Evolutionary conservation across 2,797 vertebrate genomes (phyloP).

Genomic region (Hippoglossus hippoglossus): DNA sequence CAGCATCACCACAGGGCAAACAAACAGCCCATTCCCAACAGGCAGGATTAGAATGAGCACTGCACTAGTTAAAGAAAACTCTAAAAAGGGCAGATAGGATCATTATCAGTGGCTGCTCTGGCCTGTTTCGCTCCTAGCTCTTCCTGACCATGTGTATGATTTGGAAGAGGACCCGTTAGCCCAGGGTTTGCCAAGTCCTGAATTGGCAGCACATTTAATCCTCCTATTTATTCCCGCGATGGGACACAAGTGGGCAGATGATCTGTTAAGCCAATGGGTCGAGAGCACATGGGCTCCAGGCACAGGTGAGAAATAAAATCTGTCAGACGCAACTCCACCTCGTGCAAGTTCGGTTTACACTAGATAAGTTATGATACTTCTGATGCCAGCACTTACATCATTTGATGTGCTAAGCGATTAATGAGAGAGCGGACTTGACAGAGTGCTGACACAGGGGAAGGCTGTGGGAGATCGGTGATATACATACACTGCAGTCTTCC

Average conservation of each 20-base stretch:
- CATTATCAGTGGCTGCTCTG: slow-evolving; percentile 4
- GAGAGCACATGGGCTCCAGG: slow-evolving; percentile 39
- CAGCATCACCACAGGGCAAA: too few relatives aligned
- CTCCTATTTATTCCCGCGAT: slow-evolving; percentile 60
- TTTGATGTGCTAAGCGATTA: slow-evolving; percentile 57
- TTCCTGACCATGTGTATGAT: slow-evolving; percentile 47
- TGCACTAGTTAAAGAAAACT: slow-evolving; percentile 14
- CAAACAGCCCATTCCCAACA: too few relatives aligned
- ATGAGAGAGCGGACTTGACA: slow-evolving; percentile 61
- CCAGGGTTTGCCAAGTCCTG: slow-evolving; percentile 56
- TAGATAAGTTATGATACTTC: slow-evolving; percentile 46
- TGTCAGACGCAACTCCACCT: slow-evolving; percentile 50
- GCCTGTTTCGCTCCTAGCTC: slow-evolving; percentile 17
- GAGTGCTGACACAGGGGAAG: slow-evolving; percentile 56
- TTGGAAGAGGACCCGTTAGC: slow-evolving; percentile 56
- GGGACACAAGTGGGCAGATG: slow-evolving; percentile 58
- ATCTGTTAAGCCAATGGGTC: slow-evolving; percentile 55
- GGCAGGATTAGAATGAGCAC: too few relatives aligned
- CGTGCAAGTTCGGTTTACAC: slow-evolving; percentile 47
- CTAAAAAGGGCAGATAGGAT: slow-evolving; percentile 37
- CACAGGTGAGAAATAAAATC: slow-evolving; percentile 71
- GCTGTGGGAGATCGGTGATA: slow-evolving; percentile 52
- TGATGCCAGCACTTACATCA: slow-evolving; percentile 67
- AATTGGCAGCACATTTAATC: slow-evolving; percentile 61
- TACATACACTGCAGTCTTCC: slow-evolving; percentile 28